Evolutionary conservation across 2,888 invertebrate species (phyloP), one percentile per base, ranked within the genome.

Genomic region (Drosophila engyochracea): DNA sequence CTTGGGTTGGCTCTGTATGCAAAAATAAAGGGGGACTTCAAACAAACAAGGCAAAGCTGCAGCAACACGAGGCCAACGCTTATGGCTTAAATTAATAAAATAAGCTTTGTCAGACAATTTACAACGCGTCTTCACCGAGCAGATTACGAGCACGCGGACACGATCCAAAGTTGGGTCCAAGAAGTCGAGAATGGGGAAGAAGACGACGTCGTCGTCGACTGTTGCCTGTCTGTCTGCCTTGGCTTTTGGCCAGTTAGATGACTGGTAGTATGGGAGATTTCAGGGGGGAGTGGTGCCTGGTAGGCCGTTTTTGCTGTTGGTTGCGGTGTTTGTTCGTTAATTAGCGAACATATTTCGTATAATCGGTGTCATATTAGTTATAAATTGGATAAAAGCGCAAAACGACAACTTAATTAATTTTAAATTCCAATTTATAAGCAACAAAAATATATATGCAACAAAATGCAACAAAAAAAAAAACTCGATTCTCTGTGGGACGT

Each of bases 311-410:
- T 30, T 16, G 22, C 44, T 52, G 70, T 73, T 61, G 66, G 65
- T 53, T 80, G 84, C 73, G 90, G 92, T 92, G 92, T 92, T 92
- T 92, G 92, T 91, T 91, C 92, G 93, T 93, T 93, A 93, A 93
- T 93, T 93, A 93, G 93, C 91, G 92, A 93, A 93, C 93, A 93
- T 92, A 92, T 93, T 92, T 93, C 93, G 92, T 91, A 92, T 93
- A 93, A 93, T 93, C 92, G 92, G 92, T 92, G 93, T 93, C 93
- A 92, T 92, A 93, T 93, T 93, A 93, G 93, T 92, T 92, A 92
- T 92, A 93, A 92, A 92, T 92, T 92, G 91, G 92, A 91, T 92
- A 92, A 92, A 91, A 91, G 92, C 91, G 90, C 90, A 92, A 91
- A 92, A 92, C 92, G 92, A 92, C 92, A 92, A 92, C 91, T 92